These are phyloP conservation scores for Tapera naevia DNA, from an alignment of 2,797 vertebrate genomes.

Conservation along the genomic window DNA sequence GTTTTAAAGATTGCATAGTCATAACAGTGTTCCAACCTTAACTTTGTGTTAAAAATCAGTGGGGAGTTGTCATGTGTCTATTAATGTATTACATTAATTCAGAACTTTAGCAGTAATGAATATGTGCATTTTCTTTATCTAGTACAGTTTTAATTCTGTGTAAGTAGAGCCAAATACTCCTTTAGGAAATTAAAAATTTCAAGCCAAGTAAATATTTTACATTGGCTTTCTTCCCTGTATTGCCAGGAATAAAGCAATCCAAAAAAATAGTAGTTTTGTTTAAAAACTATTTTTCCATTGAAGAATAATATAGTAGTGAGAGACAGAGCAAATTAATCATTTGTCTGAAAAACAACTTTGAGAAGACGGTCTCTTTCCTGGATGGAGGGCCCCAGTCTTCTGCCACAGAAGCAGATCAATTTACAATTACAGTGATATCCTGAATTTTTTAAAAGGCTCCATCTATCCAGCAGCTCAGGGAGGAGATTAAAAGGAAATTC, in stretches of 20 bases:
- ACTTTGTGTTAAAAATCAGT: conserved; percentile 36
- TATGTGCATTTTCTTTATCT: background rate
- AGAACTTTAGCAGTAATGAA: background rate
- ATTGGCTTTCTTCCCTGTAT: background rate
- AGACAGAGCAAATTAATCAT: background rate
- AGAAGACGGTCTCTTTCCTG: conserved; percentile 2
- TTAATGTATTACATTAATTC: conserved; percentile 26
- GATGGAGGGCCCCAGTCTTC: conserved; percentile 23
- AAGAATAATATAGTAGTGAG: background rate
- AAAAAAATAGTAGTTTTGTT: background rate
- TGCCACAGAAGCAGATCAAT: conserved; percentile 67
- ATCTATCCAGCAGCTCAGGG: conserved; percentile 75
- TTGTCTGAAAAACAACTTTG: conserved; percentile 27
- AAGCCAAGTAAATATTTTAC: background rate
- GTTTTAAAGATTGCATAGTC: conserved; percentile 57
- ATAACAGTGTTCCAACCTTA: background rate
- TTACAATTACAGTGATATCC: conserved; percentile 71
- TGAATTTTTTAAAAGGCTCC: conserved; percentile 88
- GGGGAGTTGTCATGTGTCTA: background rate
- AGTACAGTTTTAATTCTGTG: background rate
- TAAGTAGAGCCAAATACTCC: background rate
- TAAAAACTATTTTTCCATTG: background rate
- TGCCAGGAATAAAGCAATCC: background rate
- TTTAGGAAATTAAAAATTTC: background rate
- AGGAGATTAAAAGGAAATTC: conserved; percentile 84